Percentiles rank a stretch among this genome's conserved stretches.
phyloP scores from a whole-genome alignment of 2,797 vertebrate species.

The Lates japonicus region DNA sequence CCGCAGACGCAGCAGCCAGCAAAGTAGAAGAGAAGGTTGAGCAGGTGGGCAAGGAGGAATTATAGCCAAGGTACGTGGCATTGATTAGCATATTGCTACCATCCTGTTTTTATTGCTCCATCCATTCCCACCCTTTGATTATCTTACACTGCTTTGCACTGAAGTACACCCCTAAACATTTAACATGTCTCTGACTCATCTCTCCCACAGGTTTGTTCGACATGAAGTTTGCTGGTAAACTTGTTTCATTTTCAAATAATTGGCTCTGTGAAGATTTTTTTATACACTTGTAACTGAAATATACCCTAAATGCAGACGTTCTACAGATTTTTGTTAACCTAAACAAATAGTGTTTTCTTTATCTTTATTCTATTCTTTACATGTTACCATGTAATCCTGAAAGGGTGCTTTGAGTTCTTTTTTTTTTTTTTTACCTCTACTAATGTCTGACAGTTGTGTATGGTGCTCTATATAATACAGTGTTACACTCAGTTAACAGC shows the following conservation, averaged over 20 bases:
- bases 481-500: constrained; percentile 66
- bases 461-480: constrained; percentile 71
- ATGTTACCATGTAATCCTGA: constrained; percentile 53
- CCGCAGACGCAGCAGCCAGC: constrained; percentile 82
- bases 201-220: constrained; percentile 61
- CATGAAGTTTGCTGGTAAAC: constrained; percentile 55
- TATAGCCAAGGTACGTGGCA: constrained; percentile 86
- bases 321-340: constrained; percentile 49
- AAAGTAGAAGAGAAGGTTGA: constrained; percentile 73
- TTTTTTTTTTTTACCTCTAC: constrained; percentile 70
- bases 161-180: background rate
- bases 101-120: background rate
- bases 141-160: background rate
- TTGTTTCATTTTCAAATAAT: constrained; percentile 55
- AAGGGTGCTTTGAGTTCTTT: constrained; percentile 66
- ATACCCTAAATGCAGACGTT: constrained; percentile 54
- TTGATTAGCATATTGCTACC: constrained; percentile 4
- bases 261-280: constrained; percentile 50
- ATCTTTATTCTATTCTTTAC: constrained; percentile 44
- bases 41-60: constrained; percentile 80
- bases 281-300: constrained; percentile 50
- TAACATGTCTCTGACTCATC: constrained; percentile 26
- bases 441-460: constrained; percentile 59
- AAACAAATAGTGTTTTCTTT: constrained; percentile 51
- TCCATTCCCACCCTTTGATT: background rate